phyloP scores from a whole-genome alignment of 2,113 vertebrate genomes.

The Lonchura striata region DNA sequence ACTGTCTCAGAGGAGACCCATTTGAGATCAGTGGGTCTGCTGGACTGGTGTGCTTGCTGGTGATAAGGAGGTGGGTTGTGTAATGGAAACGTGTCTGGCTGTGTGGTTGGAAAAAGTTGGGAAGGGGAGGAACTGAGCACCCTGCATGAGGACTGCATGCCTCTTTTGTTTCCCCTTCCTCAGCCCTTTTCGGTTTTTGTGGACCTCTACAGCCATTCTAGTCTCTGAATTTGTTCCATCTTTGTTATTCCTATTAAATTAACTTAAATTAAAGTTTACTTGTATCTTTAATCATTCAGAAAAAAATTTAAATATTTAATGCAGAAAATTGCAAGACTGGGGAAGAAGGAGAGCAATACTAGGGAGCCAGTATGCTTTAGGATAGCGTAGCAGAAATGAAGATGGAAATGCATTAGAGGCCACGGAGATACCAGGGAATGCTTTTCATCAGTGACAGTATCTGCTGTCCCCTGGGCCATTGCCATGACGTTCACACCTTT shows the following conservation, averaged over 20 bases:
- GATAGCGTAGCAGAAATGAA: not conserved
- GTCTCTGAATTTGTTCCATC: not conserved
- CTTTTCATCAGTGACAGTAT: not conserved
- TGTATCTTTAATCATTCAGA: not conserved
- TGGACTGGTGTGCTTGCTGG: not conserved
- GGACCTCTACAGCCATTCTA: not conserved
- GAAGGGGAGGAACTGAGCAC: not conserved
- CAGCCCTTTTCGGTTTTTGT: not conserved
- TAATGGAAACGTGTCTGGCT: slow-evolving; percentile 15
- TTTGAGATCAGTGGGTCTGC: not conserved
- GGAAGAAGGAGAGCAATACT: not conserved
- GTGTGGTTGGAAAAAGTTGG: not conserved
- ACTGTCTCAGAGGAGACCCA: not conserved
- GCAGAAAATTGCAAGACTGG: not conserved
- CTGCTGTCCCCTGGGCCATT: not conserved
- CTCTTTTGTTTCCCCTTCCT: not conserved
- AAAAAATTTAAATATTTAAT: not conserved
- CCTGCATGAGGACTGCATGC: not conserved
- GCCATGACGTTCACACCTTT: not conserved
- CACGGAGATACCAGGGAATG: not conserved
- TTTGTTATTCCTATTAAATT: not conserved
- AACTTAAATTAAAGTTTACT: not conserved
- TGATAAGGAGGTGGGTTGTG: slow-evolving; percentile 5
- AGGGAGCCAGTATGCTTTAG: not conserved
- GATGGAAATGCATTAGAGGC: not conserved